Percentiles rank a stretch among this genome's conserved stretches.
Evolutionary conservation across 2,797 vertebrate genomes (phyloP).

Genomic region (Pogonophryne albipinna): DNA sequence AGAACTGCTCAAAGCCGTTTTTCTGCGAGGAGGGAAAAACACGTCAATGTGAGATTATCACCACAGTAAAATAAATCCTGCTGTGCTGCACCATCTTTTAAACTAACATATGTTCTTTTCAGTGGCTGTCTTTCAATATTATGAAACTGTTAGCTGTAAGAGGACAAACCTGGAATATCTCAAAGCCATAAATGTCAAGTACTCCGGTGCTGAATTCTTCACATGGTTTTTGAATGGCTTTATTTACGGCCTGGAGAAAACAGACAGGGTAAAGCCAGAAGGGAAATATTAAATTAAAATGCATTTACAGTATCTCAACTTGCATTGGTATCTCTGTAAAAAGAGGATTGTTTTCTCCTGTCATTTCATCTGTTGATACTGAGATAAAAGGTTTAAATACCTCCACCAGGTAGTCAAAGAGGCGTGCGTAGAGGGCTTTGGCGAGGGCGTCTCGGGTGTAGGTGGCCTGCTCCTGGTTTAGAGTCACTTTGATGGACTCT

Average conservation of each 20-base stretch:
- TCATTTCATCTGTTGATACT: neutral
- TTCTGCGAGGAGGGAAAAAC: constrained; percentile 79
- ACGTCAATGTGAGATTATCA: constrained; percentile 17
- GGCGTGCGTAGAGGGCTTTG: constrained; percentile 93
- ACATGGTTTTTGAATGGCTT: constrained; percentile 93
- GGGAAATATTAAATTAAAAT: neutral
- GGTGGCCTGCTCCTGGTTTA: constrained; percentile 94
- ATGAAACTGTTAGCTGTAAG: neutral
- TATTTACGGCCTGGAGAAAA: constrained; percentile 90
- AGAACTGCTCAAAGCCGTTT: constrained; percentile 99
- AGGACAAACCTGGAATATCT: constrained; percentile 94
- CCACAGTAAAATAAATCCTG: constrained; percentile 11
- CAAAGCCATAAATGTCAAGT: constrained; percentile 98
- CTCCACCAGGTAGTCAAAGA: constrained; percentile 98
- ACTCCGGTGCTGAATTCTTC: constrained; percentile 96
- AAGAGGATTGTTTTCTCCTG: neutral
- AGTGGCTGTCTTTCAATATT: constrained; percentile 17
- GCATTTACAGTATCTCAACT: neutral
- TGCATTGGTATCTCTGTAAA: neutral
- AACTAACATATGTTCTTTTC: constrained; percentile 13
- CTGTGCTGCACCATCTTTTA: constrained; percentile 3
- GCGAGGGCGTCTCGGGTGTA: constrained; percentile 95
- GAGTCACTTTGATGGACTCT: constrained; percentile 94
- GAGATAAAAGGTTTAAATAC: constrained; percentile 64
- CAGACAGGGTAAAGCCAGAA: neutral